Percentiles rank a stretch among this genome's conserved stretches.
Evolutionary conservation across 2,888 invertebrate species (phyloP).

Genomic region (Apamea sordens): DNA sequence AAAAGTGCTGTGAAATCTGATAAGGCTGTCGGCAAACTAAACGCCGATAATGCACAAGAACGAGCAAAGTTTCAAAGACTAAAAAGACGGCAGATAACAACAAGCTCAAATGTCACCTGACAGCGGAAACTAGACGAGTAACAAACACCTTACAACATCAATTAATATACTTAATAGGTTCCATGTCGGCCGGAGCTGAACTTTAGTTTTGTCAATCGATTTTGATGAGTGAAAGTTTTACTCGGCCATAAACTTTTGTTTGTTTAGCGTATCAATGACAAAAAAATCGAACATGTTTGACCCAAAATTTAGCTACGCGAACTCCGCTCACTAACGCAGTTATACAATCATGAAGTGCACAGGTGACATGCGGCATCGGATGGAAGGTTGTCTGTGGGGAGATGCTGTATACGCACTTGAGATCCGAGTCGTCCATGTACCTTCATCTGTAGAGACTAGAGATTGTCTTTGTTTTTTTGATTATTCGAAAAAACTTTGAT

Average conservation of each 20-base stretch:
- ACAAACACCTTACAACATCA: constrained; percentile 4
- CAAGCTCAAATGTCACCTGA: constrained; percentile 19
- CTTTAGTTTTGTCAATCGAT: constrained; percentile 32
- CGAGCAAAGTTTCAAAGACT: constrained; percentile 1
- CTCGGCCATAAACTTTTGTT: not conserved
- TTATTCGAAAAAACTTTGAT: not conserved
- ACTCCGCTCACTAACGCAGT: not conserved
- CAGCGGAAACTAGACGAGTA: not conserved
- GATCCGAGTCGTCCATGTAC: not conserved
- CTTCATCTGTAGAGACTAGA: not conserved
- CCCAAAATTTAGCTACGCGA: not conserved
- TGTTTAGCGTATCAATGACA: not conserved
- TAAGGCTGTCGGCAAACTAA: constrained; percentile 25
- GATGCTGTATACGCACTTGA: not conserved
- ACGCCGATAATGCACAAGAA: not conserved
- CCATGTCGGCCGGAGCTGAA: not conserved
- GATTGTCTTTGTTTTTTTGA: not conserved
- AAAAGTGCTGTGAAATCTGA: constrained; percentile 38
- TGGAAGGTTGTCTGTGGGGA: not conserved
- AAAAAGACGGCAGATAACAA: not conserved
- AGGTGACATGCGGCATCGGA: not conserved
- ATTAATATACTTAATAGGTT: not conserved
- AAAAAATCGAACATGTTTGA: not conserved
- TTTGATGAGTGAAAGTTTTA: constrained; percentile 30
- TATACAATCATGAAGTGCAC: not conserved